A percentile compares a stretch with the other conserved stretches of the same genome.
These are phyloP conservation scores for Conus ventricosus DNA, from an alignment of 1,140 invertebrate genomes.

Conservation along the genomic window DNA sequence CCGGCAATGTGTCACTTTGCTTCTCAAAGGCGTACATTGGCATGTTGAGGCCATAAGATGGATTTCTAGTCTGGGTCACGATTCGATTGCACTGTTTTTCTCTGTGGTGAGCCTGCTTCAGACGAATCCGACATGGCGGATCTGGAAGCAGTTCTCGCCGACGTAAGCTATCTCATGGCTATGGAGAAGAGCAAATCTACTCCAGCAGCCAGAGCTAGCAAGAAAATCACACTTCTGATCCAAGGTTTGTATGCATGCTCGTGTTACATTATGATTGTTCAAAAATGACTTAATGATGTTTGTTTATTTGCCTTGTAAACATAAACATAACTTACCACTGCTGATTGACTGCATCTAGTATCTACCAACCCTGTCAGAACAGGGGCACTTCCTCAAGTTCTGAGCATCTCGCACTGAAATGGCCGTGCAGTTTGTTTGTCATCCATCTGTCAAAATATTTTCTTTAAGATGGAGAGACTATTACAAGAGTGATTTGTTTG, in stretches of 20 bases:
- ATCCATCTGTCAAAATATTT: neutral
- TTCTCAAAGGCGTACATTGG: neutral
- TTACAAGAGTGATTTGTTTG: neutral
- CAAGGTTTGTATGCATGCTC: slow-evolving; percentile 83
- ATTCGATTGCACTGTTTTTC: neutral
- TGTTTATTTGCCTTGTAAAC: neutral
- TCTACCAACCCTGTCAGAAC: too few relatives aligned
- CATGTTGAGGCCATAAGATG: slow-evolving; percentile 28
- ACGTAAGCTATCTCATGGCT: slow-evolving; percentile 99
- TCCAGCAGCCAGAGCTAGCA: slow-evolving; percentile 98
- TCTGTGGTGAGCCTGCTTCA: slow-evolving; percentile 34
- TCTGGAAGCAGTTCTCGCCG: slow-evolving; percentile 99
- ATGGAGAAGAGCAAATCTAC: slow-evolving; percentile 99
- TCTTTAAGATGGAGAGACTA: neutral
- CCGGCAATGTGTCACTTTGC: neutral
- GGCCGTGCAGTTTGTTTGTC: slow-evolving; percentile 8
- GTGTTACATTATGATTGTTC: neutral
- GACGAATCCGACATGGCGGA: slow-evolving; percentile 88
- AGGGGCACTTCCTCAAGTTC: neutral
- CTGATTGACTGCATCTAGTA: too few relatives aligned
- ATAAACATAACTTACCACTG: neutral
- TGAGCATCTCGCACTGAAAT: neutral
- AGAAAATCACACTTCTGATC: slow-evolving; percentile 98
- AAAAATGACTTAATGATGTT: neutral
- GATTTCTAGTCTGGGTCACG: slow-evolving; percentile 8